phyloP scores from a whole-genome alignment of 2,888 invertebrate species.

The Troilus luridus region DNA sequence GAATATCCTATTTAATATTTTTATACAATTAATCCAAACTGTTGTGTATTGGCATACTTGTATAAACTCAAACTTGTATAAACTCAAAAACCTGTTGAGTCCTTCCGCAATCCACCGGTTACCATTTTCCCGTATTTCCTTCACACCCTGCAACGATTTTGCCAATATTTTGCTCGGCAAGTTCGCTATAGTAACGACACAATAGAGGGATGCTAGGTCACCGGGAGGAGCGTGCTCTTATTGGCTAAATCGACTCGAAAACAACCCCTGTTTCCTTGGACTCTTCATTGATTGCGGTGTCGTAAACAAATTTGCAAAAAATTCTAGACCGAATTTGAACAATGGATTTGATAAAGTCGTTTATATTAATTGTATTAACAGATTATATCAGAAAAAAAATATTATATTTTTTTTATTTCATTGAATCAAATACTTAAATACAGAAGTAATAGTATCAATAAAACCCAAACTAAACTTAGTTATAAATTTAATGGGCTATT shows the following conservation, averaged over 20 bases:
- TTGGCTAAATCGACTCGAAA: conserved; percentile 36
- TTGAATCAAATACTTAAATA: too few relatives aligned
- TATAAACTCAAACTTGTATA: too few relatives aligned
- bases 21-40: background rate
- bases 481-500: too few relatives aligned
- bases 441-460: too few relatives aligned
- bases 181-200: conserved; percentile 35
- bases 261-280: conserved; percentile 7
- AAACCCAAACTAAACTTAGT: too few relatives aligned
- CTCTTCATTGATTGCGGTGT: background rate
- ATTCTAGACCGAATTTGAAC: too few relatives aligned
- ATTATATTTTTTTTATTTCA: too few relatives aligned
- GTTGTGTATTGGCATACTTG: background rate
- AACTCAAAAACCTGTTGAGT: background rate
- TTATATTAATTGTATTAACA: too few relatives aligned
- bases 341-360: too few relatives aligned
- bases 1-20: background rate
- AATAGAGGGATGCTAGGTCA: conserved; percentile 20
- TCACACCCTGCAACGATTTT: background rate
- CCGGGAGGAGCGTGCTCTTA: background rate
- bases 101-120: background rate
- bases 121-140: background rate
- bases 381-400: too few relatives aligned
- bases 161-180: background rate
- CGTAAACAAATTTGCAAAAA: background rate